Conservation (phyloP, 2,888 invertebrate species). For the Epinotia brunnichana region DNA sequence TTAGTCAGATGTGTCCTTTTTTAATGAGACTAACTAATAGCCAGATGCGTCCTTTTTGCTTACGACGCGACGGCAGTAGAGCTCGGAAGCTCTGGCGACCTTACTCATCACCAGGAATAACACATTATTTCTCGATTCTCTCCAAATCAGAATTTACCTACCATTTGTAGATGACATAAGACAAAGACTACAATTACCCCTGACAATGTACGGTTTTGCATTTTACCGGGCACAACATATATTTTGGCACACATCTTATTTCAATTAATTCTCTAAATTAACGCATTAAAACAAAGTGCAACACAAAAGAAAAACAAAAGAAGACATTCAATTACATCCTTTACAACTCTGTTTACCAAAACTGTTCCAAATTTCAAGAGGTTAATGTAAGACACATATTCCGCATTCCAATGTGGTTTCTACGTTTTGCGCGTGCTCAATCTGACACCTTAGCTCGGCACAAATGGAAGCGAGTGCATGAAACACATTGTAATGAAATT, state of each 20-base stretch:
- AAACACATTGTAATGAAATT: neutral
- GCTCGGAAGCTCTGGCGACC: no score
- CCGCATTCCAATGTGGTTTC: neutral
- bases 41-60: no score
- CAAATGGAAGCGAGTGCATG: neutral
- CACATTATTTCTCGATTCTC: no score
- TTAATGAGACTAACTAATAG: no score
- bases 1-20: no score
- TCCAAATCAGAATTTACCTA: no score
- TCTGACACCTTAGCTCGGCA: neutral
- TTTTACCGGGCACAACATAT: neutral
- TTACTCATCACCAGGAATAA: no score
- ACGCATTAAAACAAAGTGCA: neutral
- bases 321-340: neutral
- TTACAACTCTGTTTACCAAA: constrained; percentile 12
- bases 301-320: constrained; percentile 1
- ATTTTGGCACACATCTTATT: neutral
- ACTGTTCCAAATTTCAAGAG: constrained; percentile 12
- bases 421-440: neutral
- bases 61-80: no score
- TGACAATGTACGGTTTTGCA: no score
- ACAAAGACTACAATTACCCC: neutral
- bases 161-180: neutral
- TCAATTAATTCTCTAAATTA: neutral
- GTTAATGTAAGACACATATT: neutral